Evolutionary conservation across 1,140 invertebrate species (phyloP).

Genomic region (Ditylenchus dipsaci): DNA sequence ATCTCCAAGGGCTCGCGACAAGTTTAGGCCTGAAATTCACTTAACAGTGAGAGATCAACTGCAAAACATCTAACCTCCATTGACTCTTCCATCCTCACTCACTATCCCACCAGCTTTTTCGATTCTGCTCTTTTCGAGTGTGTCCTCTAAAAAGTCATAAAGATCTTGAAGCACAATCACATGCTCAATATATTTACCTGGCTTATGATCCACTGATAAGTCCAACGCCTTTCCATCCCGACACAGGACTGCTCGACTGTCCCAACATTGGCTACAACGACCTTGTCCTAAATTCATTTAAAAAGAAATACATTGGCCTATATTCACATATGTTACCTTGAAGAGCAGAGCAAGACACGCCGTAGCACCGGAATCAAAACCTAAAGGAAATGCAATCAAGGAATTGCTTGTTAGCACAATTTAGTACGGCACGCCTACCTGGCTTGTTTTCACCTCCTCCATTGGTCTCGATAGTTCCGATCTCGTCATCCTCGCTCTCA

Average conservation of each 20-base stretch:
- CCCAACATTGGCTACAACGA: slow-evolving; percentile 29
- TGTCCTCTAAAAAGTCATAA: slow-evolving; percentile 8
- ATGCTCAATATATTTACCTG: neutral
- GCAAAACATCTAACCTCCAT: slow-evolving; percentile 16
- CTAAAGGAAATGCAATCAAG: neutral
- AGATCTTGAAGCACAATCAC: no score
- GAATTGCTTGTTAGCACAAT: neutral
- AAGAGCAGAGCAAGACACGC: slow-evolving; percentile 20
- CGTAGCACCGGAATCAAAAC: slow-evolving; percentile 30
- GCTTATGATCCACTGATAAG: slow-evolving; percentile 28
- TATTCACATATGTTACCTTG: slow-evolving; percentile 3
- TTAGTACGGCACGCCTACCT: neutral
- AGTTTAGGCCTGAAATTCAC: slow-evolving; percentile 16
- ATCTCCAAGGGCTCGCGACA: slow-evolving; percentile 28
- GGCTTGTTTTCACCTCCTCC: neutral
- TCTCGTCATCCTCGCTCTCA: neutral
- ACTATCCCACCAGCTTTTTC: slow-evolving; percentile 25
- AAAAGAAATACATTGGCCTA: neutral
- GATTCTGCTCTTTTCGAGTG: slow-evolving; percentile 19
- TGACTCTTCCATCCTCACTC: slow-evolving; percentile 27
- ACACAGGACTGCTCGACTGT: slow-evolving; percentile 15
- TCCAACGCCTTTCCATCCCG: slow-evolving; percentile 22
- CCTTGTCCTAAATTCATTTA: slow-evolving; percentile 6
- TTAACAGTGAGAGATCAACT: neutral
- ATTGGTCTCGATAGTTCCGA: neutral